Evolutionary conservation across 2,113 vertebrate species (phyloP).

Genomic region (Dicentrarchus labrax): DNA sequence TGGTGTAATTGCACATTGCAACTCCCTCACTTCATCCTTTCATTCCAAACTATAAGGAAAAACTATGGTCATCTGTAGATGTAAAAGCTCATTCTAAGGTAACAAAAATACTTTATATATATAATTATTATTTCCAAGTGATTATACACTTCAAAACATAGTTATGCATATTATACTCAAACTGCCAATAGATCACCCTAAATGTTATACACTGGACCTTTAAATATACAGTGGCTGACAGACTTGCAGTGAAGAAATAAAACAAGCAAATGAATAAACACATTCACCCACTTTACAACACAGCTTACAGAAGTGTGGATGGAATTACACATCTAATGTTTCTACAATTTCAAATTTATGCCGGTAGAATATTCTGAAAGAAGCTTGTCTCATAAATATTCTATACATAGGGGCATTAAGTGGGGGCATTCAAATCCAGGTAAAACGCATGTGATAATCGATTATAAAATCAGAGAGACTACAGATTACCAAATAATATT

Average conservation of each 20-base stretch:
- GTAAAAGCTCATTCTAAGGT: no score
- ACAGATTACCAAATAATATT: not conserved
- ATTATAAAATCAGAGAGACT: not conserved
- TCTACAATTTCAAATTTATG: not conserved
- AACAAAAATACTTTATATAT: no score
- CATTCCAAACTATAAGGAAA: no score
- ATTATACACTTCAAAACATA: no score
- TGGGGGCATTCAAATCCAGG: not conserved
- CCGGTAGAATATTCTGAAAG: not conserved
- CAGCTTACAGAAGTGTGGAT: not conserved
- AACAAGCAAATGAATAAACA: slow-evolving; percentile 1
- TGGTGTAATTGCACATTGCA: no score
- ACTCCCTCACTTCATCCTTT: no score
- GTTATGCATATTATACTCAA: no score
- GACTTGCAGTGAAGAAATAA: not conserved
- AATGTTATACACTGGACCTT: no score
- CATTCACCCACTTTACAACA: not conserved
- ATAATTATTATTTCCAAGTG: no score
- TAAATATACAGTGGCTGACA: not conserved
- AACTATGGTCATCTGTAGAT: no score
- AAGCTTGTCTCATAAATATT: not conserved
- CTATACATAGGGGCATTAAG: not conserved
- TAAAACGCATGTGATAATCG: not conserved
- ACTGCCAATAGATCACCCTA: no score
- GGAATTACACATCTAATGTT: not conserved